These are phyloP conservation scores for Labroides dimidiatus DNA, from an alignment of 2,797 vertebrate genomes.

Conservation along the genomic window DNA sequence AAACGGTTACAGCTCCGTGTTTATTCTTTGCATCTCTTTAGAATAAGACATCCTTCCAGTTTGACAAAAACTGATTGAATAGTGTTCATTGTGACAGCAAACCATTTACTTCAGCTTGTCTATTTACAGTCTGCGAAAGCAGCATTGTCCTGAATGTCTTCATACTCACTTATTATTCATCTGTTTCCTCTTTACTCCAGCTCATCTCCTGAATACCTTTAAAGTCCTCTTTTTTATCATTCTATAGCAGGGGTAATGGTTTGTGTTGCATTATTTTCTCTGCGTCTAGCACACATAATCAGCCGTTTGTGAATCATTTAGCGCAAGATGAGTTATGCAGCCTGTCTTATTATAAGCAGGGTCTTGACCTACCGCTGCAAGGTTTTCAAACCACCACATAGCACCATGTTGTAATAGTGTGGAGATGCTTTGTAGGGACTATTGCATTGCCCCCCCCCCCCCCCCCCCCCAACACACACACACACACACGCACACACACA, in stretches of 20 bases:
- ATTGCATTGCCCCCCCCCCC: constrained; percentile 1
- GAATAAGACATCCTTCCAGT: neutral
- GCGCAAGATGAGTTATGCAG: neutral
- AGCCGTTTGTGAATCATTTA: constrained; percentile 9
- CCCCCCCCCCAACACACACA: too few species aligned
- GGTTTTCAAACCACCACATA: constrained; percentile 3
- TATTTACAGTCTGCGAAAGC: neutral
- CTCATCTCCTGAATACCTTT: neutral
- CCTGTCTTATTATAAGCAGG: neutral
- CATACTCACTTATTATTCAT: neutral
- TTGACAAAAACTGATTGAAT: neutral
- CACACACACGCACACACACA: too few species aligned
- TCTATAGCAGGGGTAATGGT: neutral
- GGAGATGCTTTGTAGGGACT: neutral
- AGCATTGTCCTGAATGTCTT: neutral
- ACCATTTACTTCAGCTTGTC: neutral
- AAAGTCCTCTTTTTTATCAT: neutral
- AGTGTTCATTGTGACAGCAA: neutral
- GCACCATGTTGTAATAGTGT: neutral
- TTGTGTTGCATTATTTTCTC: neutral
- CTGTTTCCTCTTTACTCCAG: neutral
- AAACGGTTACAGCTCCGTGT: neutral
- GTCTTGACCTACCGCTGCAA: constrained; percentile 9
- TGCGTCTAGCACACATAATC: neutral
- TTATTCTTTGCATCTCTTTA: neutral